phyloP scores from a whole-genome alignment of 2,113 vertebrate species.

The Psettodes erumei region DNA sequence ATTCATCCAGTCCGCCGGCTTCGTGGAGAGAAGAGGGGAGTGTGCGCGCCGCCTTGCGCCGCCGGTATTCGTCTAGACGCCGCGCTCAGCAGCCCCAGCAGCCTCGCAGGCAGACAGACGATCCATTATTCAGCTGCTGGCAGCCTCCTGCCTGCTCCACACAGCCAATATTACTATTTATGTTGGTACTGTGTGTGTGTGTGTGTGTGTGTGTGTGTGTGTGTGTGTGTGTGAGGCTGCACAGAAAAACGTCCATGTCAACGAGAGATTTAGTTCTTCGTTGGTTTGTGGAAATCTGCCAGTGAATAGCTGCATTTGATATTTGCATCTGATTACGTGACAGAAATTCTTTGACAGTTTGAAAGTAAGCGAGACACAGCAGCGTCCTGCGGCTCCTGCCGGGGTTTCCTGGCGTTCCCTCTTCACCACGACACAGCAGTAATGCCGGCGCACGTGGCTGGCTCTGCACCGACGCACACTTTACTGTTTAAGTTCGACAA shows the following conservation, averaged over 20 bases:
- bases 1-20: conserved; percentile 14
- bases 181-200: conserved; percentile 22
- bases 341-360: neutral
- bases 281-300: neutral
- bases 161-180: conserved; percentile 44
- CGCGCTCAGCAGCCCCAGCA: conserved; percentile 38
- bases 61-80: conserved; percentile 48
- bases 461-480: conserved; percentile 1
- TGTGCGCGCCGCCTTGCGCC: neutral
- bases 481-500: neutral
- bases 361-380: neutral
- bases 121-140: conserved; percentile 72
- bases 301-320: neutral
- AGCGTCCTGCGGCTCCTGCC: neutral
- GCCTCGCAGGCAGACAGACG: conserved; percentile 57
- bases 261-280: neutral
- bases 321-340: neutral
- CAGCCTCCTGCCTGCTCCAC: conserved; percentile 36
- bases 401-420: neutral
- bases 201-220: conserved; percentile 14
- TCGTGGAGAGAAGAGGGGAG: conserved; percentile 2
- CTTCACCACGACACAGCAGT: neutral
- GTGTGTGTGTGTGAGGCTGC: neutral
- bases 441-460: neutral
- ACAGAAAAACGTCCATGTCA: conserved; percentile 25